A percentile compares a stretch with the other conserved stretches of the same genome.
These are phyloP conservation scores for Saccostrea glomerata DNA, from an alignment of 1,140 invertebrate genomes.

Conservation along the genomic window DNA sequence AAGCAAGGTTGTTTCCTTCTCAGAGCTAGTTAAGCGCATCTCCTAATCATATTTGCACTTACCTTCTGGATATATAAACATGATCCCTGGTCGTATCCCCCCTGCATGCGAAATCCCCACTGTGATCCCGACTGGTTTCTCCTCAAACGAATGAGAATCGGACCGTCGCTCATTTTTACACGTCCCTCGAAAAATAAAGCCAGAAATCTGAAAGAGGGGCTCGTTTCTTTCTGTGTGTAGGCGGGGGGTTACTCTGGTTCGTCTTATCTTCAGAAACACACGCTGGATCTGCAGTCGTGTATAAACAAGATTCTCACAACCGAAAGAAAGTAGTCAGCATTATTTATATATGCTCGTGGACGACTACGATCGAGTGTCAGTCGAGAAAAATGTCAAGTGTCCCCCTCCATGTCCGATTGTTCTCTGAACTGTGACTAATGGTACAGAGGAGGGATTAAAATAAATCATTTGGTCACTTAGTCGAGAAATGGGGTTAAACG, in stretches of 20 bases:
- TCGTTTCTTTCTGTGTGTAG: background rate
- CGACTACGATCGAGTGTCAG: background rate
- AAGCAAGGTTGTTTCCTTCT: background rate
- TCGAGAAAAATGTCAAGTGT: constrained; percentile 19
- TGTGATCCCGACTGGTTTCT: constrained; percentile 80
- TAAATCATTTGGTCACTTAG: background rate
- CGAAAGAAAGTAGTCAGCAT: background rate
- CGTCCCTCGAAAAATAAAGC: background rate
- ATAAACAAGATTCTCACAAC: background rate
- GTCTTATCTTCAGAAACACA: background rate
- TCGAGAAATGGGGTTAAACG: background rate
- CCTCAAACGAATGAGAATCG: constrained; percentile 61
- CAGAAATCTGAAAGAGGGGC: background rate
- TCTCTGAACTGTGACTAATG: constrained; percentile 24
- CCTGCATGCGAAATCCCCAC: constrained; percentile 94
- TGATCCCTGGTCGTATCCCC: constrained; percentile 91
- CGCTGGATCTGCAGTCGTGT: background rate
- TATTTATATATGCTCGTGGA: background rate
- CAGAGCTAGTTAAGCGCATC: background rate
- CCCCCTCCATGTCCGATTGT: constrained; percentile 13
- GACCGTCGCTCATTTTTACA: constrained; percentile 43
- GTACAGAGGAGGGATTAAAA: constrained; percentile 1
- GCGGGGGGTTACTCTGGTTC: background rate
- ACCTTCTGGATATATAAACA: constrained; percentile 83
- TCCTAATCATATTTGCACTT: constrained; percentile 6